phyloP scores from a whole-genome alignment of 1,140 invertebrate genomes.

The Panagrolaimus sp. region DNA sequence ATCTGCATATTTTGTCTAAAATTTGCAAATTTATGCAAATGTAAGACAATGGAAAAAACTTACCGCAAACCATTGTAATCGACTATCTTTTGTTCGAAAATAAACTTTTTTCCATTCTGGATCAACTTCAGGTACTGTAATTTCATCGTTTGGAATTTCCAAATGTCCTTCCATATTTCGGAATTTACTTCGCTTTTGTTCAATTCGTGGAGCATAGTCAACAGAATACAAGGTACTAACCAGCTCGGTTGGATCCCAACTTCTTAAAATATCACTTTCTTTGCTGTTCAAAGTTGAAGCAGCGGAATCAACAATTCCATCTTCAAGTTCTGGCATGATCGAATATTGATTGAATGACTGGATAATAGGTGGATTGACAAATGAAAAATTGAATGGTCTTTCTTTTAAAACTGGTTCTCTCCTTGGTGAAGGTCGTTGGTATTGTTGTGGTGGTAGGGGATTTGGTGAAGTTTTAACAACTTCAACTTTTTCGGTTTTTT shows the following conservation, averaged over 20 bases:
- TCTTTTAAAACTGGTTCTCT: too few relatives aligned
- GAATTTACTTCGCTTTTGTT: conserved; percentile 37
- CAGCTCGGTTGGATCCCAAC: conserved; percentile 7
- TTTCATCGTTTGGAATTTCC: conserved; percentile 49
- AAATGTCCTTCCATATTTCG: conserved; percentile 57
- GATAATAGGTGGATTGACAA: too few relatives aligned
- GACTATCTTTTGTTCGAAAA: conserved; percentile 54
- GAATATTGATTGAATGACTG: too few relatives aligned
- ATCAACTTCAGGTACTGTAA: conserved; percentile 38
- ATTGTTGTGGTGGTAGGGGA: too few relatives aligned
- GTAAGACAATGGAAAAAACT: conserved; percentile 12
- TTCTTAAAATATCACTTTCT: conserved; percentile 13
- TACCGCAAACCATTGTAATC: conserved; percentile 57
- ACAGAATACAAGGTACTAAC: conserved; percentile 9
- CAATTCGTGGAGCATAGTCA: conserved; percentile 47
- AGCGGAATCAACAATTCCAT: conserved; percentile 3
- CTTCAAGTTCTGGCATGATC: conserved; percentile 11
- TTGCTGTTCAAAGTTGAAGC: neutral
- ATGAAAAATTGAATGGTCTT: too few relatives aligned
- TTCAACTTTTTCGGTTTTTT: too few relatives aligned
- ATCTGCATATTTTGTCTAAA: conserved; percentile 39
- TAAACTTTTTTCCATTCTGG: conserved; percentile 42
- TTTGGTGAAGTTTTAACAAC: too few relatives aligned
- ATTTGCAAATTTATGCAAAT: conserved; percentile 8
- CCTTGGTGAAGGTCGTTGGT: too few relatives aligned